These are phyloP conservation scores for Passer domesticus DNA, from an alignment of 2,113 vertebrate species.

Conservation along the genomic window DNA sequence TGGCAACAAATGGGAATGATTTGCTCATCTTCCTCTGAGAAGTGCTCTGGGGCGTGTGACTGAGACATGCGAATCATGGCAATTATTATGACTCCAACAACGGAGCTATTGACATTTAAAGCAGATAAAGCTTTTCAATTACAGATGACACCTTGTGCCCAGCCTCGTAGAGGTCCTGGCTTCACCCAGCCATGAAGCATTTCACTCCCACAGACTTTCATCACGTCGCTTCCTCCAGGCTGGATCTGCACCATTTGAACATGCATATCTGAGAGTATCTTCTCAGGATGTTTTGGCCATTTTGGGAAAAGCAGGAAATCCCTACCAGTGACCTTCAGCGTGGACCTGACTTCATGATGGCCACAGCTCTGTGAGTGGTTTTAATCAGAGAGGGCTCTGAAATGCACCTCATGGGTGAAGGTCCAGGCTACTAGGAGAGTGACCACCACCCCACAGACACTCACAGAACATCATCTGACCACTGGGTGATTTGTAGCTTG, in stretches of 20 bases:
- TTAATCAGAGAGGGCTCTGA: background rate
- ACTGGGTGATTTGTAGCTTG: background rate
- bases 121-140: conserved; percentile 27
- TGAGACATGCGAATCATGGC: conserved; percentile 4
- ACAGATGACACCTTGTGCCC: background rate
- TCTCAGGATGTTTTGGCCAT: background rate
- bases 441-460: background rate
- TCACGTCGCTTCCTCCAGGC: background rate
- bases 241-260: background rate
- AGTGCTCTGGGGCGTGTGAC: background rate
- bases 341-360: background rate
- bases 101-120: conserved; percentile 31
- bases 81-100: conserved; percentile 43
- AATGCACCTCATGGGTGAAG: background rate
- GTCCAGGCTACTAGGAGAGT: background rate
- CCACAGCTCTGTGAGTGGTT: background rate
- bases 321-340: rapidly evolving
- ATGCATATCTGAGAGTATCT: background rate
- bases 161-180: background rate
- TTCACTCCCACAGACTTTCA: conserved; percentile 10
- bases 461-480: background rate
- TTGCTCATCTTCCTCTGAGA: conserved; percentile 1
- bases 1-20: background rate
- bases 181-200: background rate
- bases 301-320: background rate